These are phyloP conservation scores for Reinhardtius hippoglossoides DNA, from an alignment of 2,113 vertebrate species.

Conservation along the genomic window DNA sequence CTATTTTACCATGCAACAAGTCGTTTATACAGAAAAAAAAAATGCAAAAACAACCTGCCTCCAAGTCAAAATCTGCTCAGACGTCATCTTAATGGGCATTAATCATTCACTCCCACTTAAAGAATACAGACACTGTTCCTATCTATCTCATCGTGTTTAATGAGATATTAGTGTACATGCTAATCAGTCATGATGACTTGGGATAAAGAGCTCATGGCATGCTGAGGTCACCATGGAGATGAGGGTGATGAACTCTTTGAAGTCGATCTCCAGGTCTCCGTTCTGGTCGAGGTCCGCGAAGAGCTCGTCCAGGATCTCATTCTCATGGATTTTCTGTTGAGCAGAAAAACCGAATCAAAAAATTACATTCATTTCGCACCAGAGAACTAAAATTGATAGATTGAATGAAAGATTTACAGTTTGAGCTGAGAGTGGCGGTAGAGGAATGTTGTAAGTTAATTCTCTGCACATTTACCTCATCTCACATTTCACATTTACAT, in stretches of 20 bases:
- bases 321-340: conserved; percentile 77
- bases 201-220: conserved; percentile 70
- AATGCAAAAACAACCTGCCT: background rate
- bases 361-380: background rate
- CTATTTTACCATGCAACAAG: too few species aligned
- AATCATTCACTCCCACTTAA: background rate
- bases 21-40: background rate
- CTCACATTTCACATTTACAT: background rate
- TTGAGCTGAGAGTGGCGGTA: too few species aligned
- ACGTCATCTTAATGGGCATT: background rate
- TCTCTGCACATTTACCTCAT: background rate
- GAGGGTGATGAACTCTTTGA: conserved; percentile 80
- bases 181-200: conserved; percentile 25
- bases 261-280: conserved; percentile 80
- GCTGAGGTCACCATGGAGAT: conserved; percentile 83
- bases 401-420: background rate
- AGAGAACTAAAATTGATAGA: background rate
- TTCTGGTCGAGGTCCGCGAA: conserved; percentile 82
- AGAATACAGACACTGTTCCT: background rate
- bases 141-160: background rate
- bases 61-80: background rate
- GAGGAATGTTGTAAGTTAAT: background rate
- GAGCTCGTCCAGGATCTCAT: conserved; percentile 75
- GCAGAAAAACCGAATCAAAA: background rate
- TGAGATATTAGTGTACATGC: background rate